Percentiles rank a stretch among this genome's conserved stretches.
Evolutionary conservation across 2,797 vertebrate species (phyloP).

Genomic region (Crocodylus rhombifer): DNA sequence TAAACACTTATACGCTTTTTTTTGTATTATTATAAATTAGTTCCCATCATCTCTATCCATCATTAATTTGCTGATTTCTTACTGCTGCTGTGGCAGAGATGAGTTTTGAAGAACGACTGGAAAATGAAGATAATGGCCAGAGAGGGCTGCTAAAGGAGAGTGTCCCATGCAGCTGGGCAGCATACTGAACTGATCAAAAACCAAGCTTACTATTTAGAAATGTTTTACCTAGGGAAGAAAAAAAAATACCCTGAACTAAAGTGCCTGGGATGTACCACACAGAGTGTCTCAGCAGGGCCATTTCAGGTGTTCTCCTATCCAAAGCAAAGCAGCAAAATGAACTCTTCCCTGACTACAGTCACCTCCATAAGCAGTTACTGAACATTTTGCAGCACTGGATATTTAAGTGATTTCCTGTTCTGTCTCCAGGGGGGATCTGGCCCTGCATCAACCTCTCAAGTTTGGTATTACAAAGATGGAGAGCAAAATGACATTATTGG

Average conservation of each 20-base stretch:
- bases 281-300: constrained; percentile 23
- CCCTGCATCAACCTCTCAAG: constrained; percentile 20
- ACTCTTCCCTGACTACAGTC: constrained; percentile 64
- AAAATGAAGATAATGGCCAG: background rate
- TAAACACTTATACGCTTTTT: background rate
- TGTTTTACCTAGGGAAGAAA: constrained; percentile 61
- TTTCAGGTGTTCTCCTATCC: constrained; percentile 46
- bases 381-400: constrained; percentile 54
- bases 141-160: constrained; percentile 1
- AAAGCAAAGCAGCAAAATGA: constrained; percentile 69
- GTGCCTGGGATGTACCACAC: background rate
- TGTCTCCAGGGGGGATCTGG: constrained; percentile 39
- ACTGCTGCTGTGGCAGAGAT: background rate
- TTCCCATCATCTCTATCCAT: background rate
- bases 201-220: background rate
- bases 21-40: background rate
- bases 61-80: background rate
- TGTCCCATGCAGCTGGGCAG: constrained; percentile 29
- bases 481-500: constrained; percentile 37
- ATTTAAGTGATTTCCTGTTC: constrained; percentile 37
- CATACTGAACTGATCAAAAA: constrained; percentile 62
- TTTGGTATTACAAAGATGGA: constrained; percentile 41
- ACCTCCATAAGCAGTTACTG: constrained; percentile 41
- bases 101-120: background rate
- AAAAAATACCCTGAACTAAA: constrained; percentile 11